phyloP scores from a whole-genome alignment of 2,888 invertebrate genomes.

The Aromia moschata region DNA sequence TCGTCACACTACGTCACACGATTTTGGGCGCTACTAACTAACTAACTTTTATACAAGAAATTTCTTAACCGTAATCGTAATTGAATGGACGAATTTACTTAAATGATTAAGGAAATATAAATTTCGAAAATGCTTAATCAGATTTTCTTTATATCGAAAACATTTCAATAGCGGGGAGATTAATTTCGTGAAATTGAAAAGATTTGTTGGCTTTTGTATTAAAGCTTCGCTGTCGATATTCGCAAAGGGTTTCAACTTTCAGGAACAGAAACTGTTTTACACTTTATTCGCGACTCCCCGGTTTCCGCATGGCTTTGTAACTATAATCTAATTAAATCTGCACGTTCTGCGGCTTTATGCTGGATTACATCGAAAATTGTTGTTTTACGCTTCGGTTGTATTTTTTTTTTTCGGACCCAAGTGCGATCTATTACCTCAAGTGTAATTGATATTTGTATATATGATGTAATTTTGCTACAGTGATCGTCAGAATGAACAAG shows the following conservation, averaged over 20 bases:
- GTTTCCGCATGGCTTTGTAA: slow-evolving; percentile 25
- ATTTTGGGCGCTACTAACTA: too few species aligned
- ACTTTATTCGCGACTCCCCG: slow-evolving; percentile 30
- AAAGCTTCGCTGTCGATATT: slow-evolving; percentile 20
- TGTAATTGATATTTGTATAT: too few species aligned
- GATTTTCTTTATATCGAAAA: slow-evolving; percentile 20
- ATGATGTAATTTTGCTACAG: too few species aligned
- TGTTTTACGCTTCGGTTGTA: slow-evolving; percentile 12
- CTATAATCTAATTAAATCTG: slow-evolving; percentile 29
- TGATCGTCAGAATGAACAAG: too few species aligned
- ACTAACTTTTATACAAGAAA: too few species aligned
- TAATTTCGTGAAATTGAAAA: slow-evolving; percentile 36
- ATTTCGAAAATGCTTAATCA: slow-evolving; percentile 20
- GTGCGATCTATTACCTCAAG: too few species aligned
- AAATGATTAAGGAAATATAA: slow-evolving; percentile 18
- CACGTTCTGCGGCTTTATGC: slow-evolving; percentile 24
- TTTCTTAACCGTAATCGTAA: neutral
- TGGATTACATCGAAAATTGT: slow-evolving; percentile 33
- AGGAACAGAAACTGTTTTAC: slow-evolving; percentile 39
- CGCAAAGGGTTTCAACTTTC: slow-evolving; percentile 32
- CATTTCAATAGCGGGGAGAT: slow-evolving; percentile 29
- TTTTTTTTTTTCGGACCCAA: too few species aligned
- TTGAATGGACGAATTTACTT: neutral
- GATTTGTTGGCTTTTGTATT: slow-evolving; percentile 27
- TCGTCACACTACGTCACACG: too few species aligned